Conservation (phyloP, 1,140 invertebrate species). For the Trachymyrmex cornetzi region DNA sequence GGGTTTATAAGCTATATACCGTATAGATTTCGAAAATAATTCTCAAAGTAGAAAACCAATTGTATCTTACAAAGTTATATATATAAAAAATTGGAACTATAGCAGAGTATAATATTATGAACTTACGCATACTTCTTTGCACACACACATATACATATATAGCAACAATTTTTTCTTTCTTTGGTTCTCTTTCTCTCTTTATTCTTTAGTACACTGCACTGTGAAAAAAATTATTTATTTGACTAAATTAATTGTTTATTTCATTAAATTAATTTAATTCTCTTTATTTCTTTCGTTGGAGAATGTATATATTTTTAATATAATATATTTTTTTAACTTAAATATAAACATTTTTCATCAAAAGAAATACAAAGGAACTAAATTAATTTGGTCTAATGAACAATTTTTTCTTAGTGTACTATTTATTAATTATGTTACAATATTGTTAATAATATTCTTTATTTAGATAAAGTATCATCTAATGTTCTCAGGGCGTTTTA, state of each 20-base stretch:
- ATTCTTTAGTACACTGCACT: background rate
- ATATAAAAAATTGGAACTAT: background rate
- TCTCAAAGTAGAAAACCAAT: background rate
- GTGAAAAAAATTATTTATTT: too few relatives aligned
- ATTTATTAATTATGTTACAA: background rate
- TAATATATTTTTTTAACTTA: too few relatives aligned
- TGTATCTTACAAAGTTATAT: background rate
- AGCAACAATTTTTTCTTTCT: background rate
- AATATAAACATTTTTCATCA: too few relatives aligned
- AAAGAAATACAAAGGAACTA: too few relatives aligned
- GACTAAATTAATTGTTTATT: too few relatives aligned
- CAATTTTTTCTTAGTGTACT: too few relatives aligned
- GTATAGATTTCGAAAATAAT: constrained; percentile 29
- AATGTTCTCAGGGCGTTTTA: background rate
- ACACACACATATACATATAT: background rate
- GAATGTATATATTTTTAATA: too few relatives aligned
- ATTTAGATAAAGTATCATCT: background rate
- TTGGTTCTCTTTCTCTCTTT: background rate
- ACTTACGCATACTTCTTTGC: background rate
- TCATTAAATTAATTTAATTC: too few relatives aligned
- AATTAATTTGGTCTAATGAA: too few relatives aligned
- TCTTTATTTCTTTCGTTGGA: too few relatives aligned
- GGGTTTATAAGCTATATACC: background rate
- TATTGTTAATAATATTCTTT: background rate
- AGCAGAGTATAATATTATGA: background rate